These are phyloP conservation scores for Eolophus roseicapilla DNA, from an alignment of 2,113 vertebrate genomes.

Conservation along the genomic window DNA sequence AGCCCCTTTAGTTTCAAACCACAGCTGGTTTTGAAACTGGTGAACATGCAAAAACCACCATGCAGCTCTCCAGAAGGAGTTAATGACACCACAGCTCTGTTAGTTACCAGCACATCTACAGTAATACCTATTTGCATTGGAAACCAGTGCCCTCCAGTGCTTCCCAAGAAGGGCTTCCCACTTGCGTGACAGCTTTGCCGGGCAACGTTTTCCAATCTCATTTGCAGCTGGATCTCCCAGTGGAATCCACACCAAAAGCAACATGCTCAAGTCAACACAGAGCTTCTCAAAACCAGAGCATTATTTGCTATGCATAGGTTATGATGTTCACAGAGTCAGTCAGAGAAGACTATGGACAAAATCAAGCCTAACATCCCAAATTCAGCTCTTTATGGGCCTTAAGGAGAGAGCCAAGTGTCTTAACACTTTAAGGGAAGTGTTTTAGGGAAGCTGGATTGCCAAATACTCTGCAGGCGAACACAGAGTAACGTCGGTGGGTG, in stretches of 20 bases:
- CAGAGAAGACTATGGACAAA: background rate
- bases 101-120: constrained; percentile 4
- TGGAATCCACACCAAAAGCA: background rate
- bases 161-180: background rate
- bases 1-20: constrained; percentile 56
- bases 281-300: background rate
- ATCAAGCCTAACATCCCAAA: background rate
- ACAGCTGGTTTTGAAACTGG: constrained; percentile 41
- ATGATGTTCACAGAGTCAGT: background rate
- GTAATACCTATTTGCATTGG: background rate
- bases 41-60: constrained; percentile 45
- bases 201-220: background rate
- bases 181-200: background rate
- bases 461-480: background rate
- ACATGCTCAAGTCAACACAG: background rate
- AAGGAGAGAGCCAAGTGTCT: background rate
- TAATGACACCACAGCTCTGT: constrained; percentile 5
- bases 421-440: background rate
- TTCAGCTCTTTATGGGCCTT: background rate
- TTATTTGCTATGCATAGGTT: background rate
- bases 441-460: background rate
- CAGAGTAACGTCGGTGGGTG: background rate
- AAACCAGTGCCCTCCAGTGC: background rate
- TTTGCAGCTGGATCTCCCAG: background rate
- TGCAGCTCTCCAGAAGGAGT: constrained; percentile 9